Percentiles rank a stretch among this genome's conserved stretches.
These are phyloP conservation scores for Dyspetes luteomarginatus DNA, from an alignment of 2,888 invertebrate species.

Conservation along the genomic window DNA sequence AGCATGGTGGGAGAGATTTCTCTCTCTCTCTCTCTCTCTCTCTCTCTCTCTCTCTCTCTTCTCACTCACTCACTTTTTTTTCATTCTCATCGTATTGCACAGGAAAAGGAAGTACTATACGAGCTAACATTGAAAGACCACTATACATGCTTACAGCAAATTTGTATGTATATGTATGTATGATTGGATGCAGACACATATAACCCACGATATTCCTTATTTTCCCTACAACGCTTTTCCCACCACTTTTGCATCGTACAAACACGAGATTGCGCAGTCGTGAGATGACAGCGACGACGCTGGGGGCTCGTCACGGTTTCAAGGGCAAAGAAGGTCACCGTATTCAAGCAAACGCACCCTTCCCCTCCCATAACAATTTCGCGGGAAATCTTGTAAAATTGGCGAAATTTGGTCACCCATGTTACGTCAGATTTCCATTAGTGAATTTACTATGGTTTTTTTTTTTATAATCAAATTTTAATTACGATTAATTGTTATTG, in stretches of 20 bases:
- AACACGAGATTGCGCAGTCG: conserved; percentile 30
- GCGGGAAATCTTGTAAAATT: conserved; percentile 46
- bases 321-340: conserved; percentile 79
- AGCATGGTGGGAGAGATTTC: conserved; percentile 4
- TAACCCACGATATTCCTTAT: background rate
- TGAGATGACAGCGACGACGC: conserved; percentile 35
- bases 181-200: too few species aligned
- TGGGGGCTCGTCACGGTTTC: conserved; percentile 76
- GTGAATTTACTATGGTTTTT: background rate
- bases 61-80: background rate
- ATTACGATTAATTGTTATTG: background rate
- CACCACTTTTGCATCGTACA: conserved; percentile 18
- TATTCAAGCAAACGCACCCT: conserved; percentile 57
- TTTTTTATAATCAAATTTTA: background rate
- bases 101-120: too few species aligned
- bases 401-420: conserved; percentile 1
- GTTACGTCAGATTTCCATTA: conserved; percentile 47
- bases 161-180: background rate
- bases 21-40: conserved; percentile 9
- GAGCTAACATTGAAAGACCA: background rate
- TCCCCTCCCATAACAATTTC: conserved; percentile 23
- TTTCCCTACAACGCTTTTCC: conserved; percentile 43
- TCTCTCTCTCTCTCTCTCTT: background rate
- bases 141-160: background rate
- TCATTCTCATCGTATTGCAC: background rate